Conservation (phyloP, 1,140 invertebrate species). For the Pachypeltis micranthus region DNA sequence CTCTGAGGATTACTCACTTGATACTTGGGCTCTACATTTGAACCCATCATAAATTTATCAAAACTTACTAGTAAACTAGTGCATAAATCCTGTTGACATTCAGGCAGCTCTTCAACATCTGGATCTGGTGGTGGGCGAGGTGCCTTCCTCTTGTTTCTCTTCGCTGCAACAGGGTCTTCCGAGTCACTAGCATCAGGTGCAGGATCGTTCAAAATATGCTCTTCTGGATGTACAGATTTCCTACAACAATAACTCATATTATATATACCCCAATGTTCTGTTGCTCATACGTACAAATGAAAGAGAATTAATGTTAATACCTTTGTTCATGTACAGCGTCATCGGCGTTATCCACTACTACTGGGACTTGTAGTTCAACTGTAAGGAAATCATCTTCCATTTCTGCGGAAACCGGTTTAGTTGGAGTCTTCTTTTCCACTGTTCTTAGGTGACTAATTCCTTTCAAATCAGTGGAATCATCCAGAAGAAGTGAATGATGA, state of each 20-base stretch:
- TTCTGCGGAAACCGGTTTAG: conserved; percentile 17
- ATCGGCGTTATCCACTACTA: conserved; percentile 56
- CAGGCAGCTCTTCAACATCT: neutral
- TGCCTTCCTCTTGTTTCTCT: conserved; percentile 59
- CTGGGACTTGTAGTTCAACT: conserved; percentile 37
- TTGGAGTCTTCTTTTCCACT: conserved; percentile 16
- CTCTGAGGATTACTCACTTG: no score
- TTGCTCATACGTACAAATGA: no score
- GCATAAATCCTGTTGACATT: neutral
- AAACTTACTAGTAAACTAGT: neutral
- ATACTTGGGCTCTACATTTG: no score
- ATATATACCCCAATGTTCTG: no score
- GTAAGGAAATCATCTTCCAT: conserved; percentile 13
- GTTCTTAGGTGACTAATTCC: conserved; percentile 17
- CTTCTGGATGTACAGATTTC: conserved; percentile 18
- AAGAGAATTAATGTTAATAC: no score
- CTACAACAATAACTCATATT: conserved; percentile 10
- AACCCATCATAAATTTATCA: no score
- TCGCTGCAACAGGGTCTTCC: conserved; percentile 30
- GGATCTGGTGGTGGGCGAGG: conserved; percentile 46
- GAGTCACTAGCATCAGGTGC: conserved; percentile 20
- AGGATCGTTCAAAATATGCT: conserved; percentile 19
- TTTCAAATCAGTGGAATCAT: conserved; percentile 18
- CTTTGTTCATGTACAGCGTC: conserved; percentile 52
- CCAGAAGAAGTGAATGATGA: conserved; percentile 18